Conservation (phyloP, 2,797 vertebrate genomes). For the Cephalopachus bancanus region DNA sequence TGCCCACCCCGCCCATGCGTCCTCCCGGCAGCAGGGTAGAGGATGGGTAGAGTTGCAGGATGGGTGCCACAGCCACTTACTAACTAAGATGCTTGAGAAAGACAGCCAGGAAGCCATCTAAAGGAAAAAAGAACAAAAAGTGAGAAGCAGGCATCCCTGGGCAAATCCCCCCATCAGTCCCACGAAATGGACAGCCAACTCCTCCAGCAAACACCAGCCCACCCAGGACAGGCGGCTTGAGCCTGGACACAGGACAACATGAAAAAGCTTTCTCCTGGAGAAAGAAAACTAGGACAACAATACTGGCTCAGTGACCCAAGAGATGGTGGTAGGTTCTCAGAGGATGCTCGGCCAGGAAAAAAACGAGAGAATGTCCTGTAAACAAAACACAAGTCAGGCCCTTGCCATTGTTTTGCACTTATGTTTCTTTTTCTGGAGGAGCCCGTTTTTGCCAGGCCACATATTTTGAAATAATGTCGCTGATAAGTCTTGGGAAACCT, state of each 20-base stretch:
- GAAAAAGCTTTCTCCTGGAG: not conserved
- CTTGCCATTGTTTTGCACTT: not conserved
- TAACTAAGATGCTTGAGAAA: not conserved
- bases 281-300: not conserved
- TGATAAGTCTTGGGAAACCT: not conserved
- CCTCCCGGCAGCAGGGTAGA: not conserved
- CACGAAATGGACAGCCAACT: not conserved
- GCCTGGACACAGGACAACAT: not conserved
- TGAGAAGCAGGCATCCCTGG: not conserved
- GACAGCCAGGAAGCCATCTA: not conserved
- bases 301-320: not conserved
- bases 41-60: too few relatives aligned
- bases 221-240: not conserved
- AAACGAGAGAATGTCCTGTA: too few relatives aligned
- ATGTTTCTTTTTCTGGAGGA: not conserved
- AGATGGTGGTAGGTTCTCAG: not conserved
- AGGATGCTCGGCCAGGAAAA: not conserved
- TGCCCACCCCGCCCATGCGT: too few relatives aligned
- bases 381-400: not conserved
- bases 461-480: not conserved
- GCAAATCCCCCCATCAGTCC: not conserved
- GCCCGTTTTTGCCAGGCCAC: not conserved
- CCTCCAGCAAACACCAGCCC: not conserved
- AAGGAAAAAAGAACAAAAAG: not conserved
- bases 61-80: not conserved